Evolutionary conservation across 2,888 invertebrate genomes (phyloP), one percentile per base, ranked within the genome.

Genomic region (Leucophenga maculata): DNA sequence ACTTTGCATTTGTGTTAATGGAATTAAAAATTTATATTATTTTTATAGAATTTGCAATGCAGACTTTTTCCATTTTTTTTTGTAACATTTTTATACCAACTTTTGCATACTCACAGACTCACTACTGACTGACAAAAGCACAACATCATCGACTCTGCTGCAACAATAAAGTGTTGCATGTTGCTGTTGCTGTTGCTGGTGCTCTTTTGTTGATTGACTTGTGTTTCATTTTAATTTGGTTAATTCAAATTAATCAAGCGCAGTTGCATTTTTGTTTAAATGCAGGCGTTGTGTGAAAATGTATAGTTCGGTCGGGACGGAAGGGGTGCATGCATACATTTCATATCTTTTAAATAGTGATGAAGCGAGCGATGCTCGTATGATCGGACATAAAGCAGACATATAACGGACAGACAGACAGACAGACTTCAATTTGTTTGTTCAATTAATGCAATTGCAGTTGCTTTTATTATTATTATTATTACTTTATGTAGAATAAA

Each of bases 181-280:
- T 39, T 48, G 18, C 48, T 46, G 46, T 18, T 20, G 18, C 39
- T 18, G 26, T 50, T 6, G 20, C 14, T 44, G 54, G 18, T 31
- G 68, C 44, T 48, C 68, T 59, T n/a, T n/a, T 70, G 77, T 74
- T 84, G 84, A 84, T 84, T 84, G 82, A 84, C 82, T 83, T 83
- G 81, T 83, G 82, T 86, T 85, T 85, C 85, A 77, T 81, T 86
- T 87, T 86, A 87, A 87, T 87, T 86, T 82, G 77, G 85, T 86
- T 86, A 87, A 86, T 86, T 86, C 86, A 86, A 86, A 86, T 87
- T 86, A 86, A 86, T 86, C 85, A 86, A 86, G 85, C 80, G 81
- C 82, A 80, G 86, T 86, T 83, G 80, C 62, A 64, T 64, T 64
- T 64, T 64, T 64, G 62, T 64, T 64, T 46, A 64, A 48, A 64